Evolutionary conservation across 1,140 invertebrate species (phyloP).

Genomic region (Gryon sp.): DNA sequence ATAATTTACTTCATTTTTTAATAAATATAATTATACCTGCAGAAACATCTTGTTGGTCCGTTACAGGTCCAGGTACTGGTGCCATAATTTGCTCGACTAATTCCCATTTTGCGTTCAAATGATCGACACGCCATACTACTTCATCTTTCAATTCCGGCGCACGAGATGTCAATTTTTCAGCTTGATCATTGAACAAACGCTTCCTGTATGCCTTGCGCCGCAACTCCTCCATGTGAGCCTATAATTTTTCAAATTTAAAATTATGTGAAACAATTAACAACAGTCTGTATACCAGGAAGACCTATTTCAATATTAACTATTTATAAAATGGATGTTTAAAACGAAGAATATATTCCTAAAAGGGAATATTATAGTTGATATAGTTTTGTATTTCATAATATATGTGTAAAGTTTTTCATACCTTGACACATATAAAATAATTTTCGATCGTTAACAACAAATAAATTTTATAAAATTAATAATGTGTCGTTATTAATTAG

Average conservation of each 20-base stretch:
- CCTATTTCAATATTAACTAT: constrained; percentile 16
- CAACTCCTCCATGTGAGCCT: constrained; percentile 88
- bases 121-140: constrained; percentile 85
- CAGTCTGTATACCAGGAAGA: constrained; percentile 2
- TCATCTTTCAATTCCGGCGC: constrained; percentile 87
- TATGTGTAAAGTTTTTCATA: too few species aligned
- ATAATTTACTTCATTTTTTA: not conserved
- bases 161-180: constrained; percentile 84
- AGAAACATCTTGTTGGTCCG: constrained; percentile 76
- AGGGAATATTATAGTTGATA: too few species aligned
- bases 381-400: too few species aligned
- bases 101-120: constrained; percentile 89
- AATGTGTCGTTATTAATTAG: too few species aligned
- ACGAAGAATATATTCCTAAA: too few species aligned
- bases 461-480: too few species aligned
- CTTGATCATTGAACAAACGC: constrained; percentile 89
- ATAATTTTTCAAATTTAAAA: constrained; percentile 72
- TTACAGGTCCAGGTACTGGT: constrained; percentile 74
- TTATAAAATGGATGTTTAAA: too few species aligned
- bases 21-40: constrained; percentile 71
- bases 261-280: not conserved
- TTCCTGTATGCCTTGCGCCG: constrained; percentile 85
- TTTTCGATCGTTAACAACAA: too few species aligned
- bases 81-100: constrained; percentile 82
- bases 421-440: too few species aligned